A percentile compares a stretch with the other conserved stretches of the same genome.
phyloP scores from a whole-genome alignment of 2,113 vertebrate species.

The Verasper variegatus region DNA sequence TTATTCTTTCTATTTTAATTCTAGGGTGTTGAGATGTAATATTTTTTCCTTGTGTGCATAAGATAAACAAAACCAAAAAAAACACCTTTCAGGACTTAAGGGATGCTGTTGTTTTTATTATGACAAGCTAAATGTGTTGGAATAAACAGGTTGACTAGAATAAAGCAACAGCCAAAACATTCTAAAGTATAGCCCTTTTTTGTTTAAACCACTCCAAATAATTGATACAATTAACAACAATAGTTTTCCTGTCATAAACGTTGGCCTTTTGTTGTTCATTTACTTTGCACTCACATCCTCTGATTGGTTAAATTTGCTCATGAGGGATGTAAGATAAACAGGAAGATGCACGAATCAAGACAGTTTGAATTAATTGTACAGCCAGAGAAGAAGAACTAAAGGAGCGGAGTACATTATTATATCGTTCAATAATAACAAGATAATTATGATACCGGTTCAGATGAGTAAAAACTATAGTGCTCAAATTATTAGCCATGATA shows the following conservation, averaged over 20 bases:
- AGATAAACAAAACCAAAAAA: background rate
- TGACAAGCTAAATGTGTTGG: background rate
- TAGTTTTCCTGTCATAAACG: background rate
- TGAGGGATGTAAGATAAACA: background rate
- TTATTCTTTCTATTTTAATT: background rate
- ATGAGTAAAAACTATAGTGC: constrained; percentile 3
- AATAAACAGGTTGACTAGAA: background rate
- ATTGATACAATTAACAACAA: background rate
- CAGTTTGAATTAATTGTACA: constrained; percentile 7
- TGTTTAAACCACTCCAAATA: background rate
- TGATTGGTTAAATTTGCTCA: constrained; percentile 27
- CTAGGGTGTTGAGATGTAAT: too few species aligned
- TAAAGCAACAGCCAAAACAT: background rate
- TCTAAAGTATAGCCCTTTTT: background rate
- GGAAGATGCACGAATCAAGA: background rate
- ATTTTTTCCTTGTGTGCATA: background rate
- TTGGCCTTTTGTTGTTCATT: background rate
- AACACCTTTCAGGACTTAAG: background rate
- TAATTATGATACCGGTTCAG: background rate
- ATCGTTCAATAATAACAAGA: background rate
- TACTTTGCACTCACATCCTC: background rate
- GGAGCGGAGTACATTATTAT: background rate
- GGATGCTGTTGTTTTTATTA: background rate
- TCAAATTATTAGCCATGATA: constrained; percentile 12
- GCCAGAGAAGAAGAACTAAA: constrained; percentile 9